A percentile compares a stretch with the other conserved stretches of the same genome.
These are phyloP conservation scores for Diplodus sargus DNA, from an alignment of 2,797 vertebrate genomes.

Conservation along the genomic window DNA sequence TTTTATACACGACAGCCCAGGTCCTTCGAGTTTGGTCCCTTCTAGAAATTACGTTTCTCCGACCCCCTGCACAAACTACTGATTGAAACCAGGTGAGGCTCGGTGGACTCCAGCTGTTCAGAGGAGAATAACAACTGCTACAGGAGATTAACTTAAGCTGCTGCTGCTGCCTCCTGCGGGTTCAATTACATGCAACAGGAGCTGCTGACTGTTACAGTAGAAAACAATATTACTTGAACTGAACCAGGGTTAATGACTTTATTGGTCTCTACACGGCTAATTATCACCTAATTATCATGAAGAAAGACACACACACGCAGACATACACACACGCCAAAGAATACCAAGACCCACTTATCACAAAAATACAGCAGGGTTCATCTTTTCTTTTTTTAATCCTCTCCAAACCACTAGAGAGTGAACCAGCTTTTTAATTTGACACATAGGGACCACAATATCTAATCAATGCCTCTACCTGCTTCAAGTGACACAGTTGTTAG, in stretches of 20 bases:
- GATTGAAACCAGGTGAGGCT: slow-evolving; percentile 68
- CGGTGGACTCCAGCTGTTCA: slow-evolving; percentile 71
- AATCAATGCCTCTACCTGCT: not conserved
- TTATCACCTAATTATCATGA: slow-evolving; percentile 43
- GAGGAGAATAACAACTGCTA: slow-evolving; percentile 65
- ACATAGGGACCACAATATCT: not conserved
- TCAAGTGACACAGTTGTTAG: not conserved
- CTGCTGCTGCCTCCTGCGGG: slow-evolving; percentile 52
- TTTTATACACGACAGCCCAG: slow-evolving; percentile 55
- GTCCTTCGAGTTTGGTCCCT: not conserved
- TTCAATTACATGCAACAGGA: slow-evolving; percentile 46
- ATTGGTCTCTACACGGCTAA: slow-evolving; percentile 27
- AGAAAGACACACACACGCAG: slow-evolving; percentile 1
- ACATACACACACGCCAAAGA: slow-evolving; percentile 7
- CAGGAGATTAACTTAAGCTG: slow-evolving; percentile 74
- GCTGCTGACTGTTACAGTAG: slow-evolving; percentile 20
- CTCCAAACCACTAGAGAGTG: slow-evolving; percentile 50
- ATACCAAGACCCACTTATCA: not conserved
- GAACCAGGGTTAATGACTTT: slow-evolving; percentile 17
- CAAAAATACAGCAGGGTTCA: too few relatives aligned
- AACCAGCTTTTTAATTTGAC: slow-evolving; percentile 68
- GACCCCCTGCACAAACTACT: slow-evolving; percentile 57
- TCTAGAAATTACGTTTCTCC: slow-evolving; percentile 26
- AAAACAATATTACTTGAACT: not conserved
- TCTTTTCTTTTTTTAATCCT: slow-evolving; percentile 43